A percentile compares a stretch with the other conserved stretches of the same genome.
Evolutionary conservation across 1,140 invertebrate species (phyloP).

Genomic region (Sinella curviseta): DNA sequence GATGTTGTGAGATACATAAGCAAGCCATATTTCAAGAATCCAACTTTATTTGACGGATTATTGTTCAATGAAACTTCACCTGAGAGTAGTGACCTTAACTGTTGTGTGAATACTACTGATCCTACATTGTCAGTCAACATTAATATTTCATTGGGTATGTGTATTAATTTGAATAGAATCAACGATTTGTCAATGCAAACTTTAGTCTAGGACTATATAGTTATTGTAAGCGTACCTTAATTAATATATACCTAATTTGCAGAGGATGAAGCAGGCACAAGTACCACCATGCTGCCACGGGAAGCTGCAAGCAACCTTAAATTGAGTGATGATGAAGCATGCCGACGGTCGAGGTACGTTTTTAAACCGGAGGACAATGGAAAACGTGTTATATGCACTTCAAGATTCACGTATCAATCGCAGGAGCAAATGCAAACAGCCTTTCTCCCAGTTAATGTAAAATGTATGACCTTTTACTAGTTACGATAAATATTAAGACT

Average conservation of each 20-base stretch:
- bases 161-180: too few species aligned
- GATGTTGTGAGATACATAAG: not conserved
- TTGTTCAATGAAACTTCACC: not conserved
- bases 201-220: too few species aligned
- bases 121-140: not conserved
- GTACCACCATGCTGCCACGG: not conserved
- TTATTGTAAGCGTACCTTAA: not conserved
- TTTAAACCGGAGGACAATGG: not conserved
- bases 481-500: not conserved
- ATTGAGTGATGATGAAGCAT: not conserved
- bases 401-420: not conserved
- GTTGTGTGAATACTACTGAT: not conserved
- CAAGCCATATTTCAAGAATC: not conserved
- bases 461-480: not conserved
- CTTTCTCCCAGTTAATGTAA: not conserved
- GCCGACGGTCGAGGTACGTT: not conserved
- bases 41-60: not conserved
- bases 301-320: too few species aligned
- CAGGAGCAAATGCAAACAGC: not conserved
- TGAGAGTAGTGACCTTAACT: not conserved
- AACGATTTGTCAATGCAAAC: too few species aligned
- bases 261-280: not conserved
- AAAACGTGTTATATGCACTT: not conserved
- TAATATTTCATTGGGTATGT: not conserved
- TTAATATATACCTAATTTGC: not conserved